Evolutionary conservation across 2,888 invertebrate genomes (phyloP).

Genomic region (Hemaris fuciformis): DNA sequence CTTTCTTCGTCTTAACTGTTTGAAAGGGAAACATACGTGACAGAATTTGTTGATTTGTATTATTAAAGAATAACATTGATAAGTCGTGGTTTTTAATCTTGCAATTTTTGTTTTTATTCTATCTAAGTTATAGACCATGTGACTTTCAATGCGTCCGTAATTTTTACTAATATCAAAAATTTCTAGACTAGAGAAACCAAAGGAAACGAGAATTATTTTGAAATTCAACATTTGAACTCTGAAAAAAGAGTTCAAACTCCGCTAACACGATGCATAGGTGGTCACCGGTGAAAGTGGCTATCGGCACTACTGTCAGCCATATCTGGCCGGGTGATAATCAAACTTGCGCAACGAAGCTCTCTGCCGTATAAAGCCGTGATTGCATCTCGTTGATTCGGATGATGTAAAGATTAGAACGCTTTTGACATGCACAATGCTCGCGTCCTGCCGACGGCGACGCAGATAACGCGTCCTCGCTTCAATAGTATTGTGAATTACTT

Average conservation of each 20-base stretch:
- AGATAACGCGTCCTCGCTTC: not conserved
- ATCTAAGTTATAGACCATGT: no score
- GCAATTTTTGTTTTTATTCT: no score
- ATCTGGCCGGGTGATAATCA: constrained; percentile 19
- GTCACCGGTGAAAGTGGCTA: constrained; percentile 37
- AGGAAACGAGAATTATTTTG: not conserved
- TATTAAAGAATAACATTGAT: no score
- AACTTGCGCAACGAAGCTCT: constrained; percentile 10
- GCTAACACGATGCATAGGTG: constrained; percentile 18
- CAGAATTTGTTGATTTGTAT: no score
- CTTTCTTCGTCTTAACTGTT: no score
- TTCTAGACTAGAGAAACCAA: no score
- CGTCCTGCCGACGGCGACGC: not conserved
- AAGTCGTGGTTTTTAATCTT: no score
- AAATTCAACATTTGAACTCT: not conserved
- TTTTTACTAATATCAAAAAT: no score
- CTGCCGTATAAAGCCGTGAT: constrained; percentile 22
- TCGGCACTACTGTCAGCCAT: constrained; percentile 15
- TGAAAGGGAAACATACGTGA: no score
- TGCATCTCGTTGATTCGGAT: not conserved
- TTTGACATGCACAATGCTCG: constrained; percentile 4
- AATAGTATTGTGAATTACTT: not conserved
- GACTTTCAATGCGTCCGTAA: no score
- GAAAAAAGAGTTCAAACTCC: constrained; percentile 7
- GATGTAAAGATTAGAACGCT: not conserved